These are phyloP conservation scores for Sarcophaga variegata DNA, from an alignment of 2,888 invertebrate genomes.

Conservation along the genomic window DNA sequence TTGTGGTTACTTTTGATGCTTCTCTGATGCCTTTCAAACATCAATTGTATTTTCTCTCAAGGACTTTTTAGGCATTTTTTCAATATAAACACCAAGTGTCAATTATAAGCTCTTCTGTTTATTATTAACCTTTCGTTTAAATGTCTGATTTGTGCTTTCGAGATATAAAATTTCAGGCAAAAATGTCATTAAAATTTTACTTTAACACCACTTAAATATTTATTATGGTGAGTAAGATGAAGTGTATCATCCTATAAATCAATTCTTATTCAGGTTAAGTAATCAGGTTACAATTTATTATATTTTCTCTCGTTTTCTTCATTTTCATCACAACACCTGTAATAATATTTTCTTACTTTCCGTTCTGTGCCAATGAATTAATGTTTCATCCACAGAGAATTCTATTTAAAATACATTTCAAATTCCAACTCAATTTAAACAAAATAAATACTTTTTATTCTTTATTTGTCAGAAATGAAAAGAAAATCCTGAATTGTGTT, in stretches of 20 bases:
- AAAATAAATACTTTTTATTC: conserved; percentile 16
- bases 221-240: too few species aligned
- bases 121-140: conserved; percentile 53
- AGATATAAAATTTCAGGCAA: conserved; percentile 10
- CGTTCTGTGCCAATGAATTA: conserved; percentile 12
- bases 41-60: too few species aligned
- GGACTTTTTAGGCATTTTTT: too few species aligned
- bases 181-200: conserved; percentile 42
- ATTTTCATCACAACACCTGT: neutral
- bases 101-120: too few species aligned
- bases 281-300: conserved; percentile 1
- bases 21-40: too few species aligned
- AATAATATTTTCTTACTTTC: conserved; percentile 34
- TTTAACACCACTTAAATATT: neutral
- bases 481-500: neutral
- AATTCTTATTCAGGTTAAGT: conserved; percentile 31
- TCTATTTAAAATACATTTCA: conserved; percentile 34
- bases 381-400: neutral
- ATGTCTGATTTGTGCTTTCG: conserved; percentile 17
- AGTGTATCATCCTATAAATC: neutral
- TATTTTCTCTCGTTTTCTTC: neutral
- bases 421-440: conserved; percentile 31
- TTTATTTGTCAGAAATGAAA: neutral
- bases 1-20: too few species aligned
- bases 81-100: too few species aligned